Base-by-base conservation (phyloP, 2,797 vertebrate species). In the Monodelphis domestica region DNA sequence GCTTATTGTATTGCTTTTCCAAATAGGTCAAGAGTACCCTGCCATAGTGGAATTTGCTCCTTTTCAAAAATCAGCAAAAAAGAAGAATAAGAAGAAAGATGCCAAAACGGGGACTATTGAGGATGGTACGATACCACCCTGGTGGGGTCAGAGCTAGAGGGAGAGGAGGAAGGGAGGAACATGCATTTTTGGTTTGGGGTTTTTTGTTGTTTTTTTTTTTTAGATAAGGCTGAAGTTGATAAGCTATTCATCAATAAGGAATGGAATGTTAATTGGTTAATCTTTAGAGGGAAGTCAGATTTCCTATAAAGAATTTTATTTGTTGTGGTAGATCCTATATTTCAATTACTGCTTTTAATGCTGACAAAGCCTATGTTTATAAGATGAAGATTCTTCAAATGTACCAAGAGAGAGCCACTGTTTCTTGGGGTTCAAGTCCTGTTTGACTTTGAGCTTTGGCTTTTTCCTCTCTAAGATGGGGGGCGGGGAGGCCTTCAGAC, bases 11-110 rank as follows among this genome's bases (percentile, higher is more conserved):
- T 89, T 14, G 2, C 94, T 90, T 95, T 89, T 84, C 2, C 96
- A 94, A 96, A 98, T 98, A 99, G 99, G 99, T 97, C 99, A 99
- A 96, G 99, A 99, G 98, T 99, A 99, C 97, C 98, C 99, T 96
- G 99, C 99, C 55, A 97, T 99, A 91, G 99, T 99, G 96, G 99
- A 99, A 98, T 99, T 99, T 98, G 99, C 99, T 90, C 99, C 99
- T 95, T 99, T 99, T 98, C 99, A 99, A 98, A 99, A 99, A 98
- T 98, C 99, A 97, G 98, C 99, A 97, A 99, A 99, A 98, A 99
- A 99, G 98, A 99, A 99, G 98, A 99, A 87, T 95, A 99, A 99
- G 98, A 99, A 99, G 97, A 99, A 98, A 97, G 99, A 99, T 97
- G 99, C 99, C 91, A 99, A 99, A 98, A 99, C 98, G 98, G 99